Percentiles rank a stretch among this genome's conserved stretches.
Conservation (phyloP, 1,140 invertebrate genomes). For the Sarcophaga peregrina region DNA sequence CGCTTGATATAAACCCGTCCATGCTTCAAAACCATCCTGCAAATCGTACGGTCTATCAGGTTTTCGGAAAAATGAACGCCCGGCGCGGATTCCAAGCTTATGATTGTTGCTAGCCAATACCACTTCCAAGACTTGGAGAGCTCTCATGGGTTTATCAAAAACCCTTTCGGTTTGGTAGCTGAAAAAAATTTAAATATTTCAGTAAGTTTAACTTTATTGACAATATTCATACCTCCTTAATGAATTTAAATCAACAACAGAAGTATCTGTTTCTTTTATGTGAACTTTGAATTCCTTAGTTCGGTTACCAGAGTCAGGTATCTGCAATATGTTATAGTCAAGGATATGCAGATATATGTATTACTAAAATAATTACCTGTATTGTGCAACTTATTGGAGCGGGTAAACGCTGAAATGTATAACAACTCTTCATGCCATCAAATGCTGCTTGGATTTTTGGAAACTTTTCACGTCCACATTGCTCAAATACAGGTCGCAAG, state of each 20-base stretch:
- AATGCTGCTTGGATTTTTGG: constrained; percentile 71
- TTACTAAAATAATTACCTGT: constrained; percentile 46
- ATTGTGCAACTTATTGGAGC: constrained; percentile 46
- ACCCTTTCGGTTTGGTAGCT: constrained; percentile 60
- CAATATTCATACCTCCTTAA: constrained; percentile 66
- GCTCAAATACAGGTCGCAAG: constrained; percentile 60
- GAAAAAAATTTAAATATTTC: neutral
- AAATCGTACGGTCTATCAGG: constrained; percentile 64
- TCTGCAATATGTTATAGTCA: constrained; percentile 45
- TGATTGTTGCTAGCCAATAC: constrained; percentile 70
- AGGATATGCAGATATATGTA: neutral
- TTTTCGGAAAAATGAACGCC: constrained; percentile 65
- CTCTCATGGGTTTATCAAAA: constrained; percentile 72
- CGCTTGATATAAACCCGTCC: constrained; percentile 79
- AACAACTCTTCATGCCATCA: constrained; percentile 74
- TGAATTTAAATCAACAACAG: constrained; percentile 69
- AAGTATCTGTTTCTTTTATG: constrained; percentile 70
- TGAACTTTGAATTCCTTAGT: constrained; percentile 69
- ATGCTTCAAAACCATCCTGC: constrained; percentile 75
- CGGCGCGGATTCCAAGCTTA: constrained; percentile 70
- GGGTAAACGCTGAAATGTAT: constrained; percentile 50
- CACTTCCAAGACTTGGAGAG: constrained; percentile 84
- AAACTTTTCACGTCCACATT: constrained; percentile 53
- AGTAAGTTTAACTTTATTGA: neutral
- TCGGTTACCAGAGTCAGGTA: constrained; percentile 50